Evolutionary conservation across 2,888 invertebrate species (phyloP).

Genomic region (Drosophila picticornis): DNA sequence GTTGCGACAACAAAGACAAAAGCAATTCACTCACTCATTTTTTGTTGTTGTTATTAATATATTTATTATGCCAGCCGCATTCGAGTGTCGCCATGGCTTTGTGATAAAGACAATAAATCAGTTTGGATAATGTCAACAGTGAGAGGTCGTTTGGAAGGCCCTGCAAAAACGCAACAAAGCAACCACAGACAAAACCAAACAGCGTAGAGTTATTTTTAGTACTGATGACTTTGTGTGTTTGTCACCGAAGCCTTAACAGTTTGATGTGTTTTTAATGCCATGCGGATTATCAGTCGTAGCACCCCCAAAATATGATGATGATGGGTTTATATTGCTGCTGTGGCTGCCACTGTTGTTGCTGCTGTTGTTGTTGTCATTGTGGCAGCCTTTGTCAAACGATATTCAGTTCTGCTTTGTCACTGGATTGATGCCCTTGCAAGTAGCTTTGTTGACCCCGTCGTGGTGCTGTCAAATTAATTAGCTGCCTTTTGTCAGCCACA

Average conservation of each 20-base stretch:
- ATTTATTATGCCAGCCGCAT: slow-evolving; percentile 56
- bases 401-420: slow-evolving; percentile 34
- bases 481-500: slow-evolving; percentile 48
- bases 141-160: slow-evolving; percentile 8
- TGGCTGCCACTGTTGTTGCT: neutral
- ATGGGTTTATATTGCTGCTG: slow-evolving; percentile 23
- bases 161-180: neutral
- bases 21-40: neutral
- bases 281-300: slow-evolving; percentile 53
- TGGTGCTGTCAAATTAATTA: slow-evolving; percentile 69
- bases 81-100: slow-evolving; percentile 62
- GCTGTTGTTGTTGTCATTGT: neutral
- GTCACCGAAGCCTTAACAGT: slow-evolving; percentile 51
- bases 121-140: slow-evolving; percentile 69
- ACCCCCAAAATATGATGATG: slow-evolving; percentile 23
- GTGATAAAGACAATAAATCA: slow-evolving; percentile 75
- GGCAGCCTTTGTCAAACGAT: slow-evolving; percentile 60
- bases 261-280: slow-evolving; percentile 71
- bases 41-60: slow-evolving; percentile 23
- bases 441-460: slow-evolving; percentile 60
- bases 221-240: slow-evolving; percentile 44
- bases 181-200: slow-evolving; percentile 15
- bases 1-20: slow-evolving; percentile 25
- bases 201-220: slow-evolving; percentile 62
- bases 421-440: slow-evolving; percentile 7